phyloP scores from a whole-genome alignment of 2,797 vertebrate species.

The Hydrophis major region DNA sequence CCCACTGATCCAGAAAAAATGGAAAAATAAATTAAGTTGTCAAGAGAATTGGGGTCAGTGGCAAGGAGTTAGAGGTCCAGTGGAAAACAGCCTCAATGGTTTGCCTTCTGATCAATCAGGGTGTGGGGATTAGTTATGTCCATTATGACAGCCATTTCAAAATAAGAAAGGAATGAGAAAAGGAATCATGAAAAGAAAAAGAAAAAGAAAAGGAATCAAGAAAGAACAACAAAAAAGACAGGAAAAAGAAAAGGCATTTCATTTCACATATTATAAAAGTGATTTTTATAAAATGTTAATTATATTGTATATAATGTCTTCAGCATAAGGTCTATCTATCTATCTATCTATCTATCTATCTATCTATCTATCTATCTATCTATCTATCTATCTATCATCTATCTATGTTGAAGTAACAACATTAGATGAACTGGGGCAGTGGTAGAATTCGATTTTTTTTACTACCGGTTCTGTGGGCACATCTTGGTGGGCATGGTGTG shows the following conservation, averaged over 20 bases:
- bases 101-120: background rate
- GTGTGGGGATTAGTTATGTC: background rate
- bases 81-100: background rate
- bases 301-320: background rate
- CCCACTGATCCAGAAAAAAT: background rate
- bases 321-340: background rate
- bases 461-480: too few relatives aligned
- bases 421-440: background rate
- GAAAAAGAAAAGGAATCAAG: background rate
- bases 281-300: background rate
- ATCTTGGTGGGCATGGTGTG: too few relatives aligned
- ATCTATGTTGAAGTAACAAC: background rate
- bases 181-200: background rate
- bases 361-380: too few relatives aligned
- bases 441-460: too few relatives aligned
- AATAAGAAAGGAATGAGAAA: background rate
- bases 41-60: background rate
- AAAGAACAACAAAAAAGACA: background rate
- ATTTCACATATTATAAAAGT: background rate
- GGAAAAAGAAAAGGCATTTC: background rate
- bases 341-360: too few relatives aligned
- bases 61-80: background rate
- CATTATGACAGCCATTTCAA: background rate
- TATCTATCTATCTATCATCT: background rate
- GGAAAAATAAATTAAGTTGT: background rate